Conservation (phyloP, 2,888 invertebrate genomes). For the Psylliodes chrysocephalus region DNA sequence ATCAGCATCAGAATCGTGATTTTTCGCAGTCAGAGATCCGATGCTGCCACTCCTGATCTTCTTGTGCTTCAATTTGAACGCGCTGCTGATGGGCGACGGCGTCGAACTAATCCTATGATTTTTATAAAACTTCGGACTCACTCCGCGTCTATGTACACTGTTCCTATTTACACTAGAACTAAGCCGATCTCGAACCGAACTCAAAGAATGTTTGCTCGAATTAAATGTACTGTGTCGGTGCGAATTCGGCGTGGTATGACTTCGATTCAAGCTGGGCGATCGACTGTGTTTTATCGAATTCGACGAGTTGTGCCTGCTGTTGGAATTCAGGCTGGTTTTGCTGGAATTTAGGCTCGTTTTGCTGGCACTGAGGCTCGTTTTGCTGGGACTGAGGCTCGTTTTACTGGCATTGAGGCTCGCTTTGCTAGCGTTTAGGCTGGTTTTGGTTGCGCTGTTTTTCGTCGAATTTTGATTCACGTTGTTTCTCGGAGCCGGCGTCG, state of each 20-base stretch:
- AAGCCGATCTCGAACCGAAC: conserved; percentile 13
- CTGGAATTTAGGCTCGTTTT: conserved; percentile 22
- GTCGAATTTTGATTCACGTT: not conserved
- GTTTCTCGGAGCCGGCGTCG: conserved; percentile 16
- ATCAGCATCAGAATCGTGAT: conserved; percentile 46
- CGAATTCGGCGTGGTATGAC: not conserved
- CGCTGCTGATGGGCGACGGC: not conserved
- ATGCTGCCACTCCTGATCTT: conserved; percentile 15
- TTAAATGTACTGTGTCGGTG: not conserved
- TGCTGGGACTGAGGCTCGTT: not conserved
- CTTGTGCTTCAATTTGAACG: conserved; percentile 1
- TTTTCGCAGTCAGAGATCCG: conserved; percentile 46
- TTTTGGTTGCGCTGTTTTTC: conserved; percentile 13
- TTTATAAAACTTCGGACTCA: conserved; percentile 8
- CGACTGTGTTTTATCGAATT: conserved; percentile 10
- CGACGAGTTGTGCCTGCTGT: not conserved
- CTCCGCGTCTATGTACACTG: conserved; percentile 15
- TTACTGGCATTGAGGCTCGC: not conserved
- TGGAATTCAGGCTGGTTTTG: conserved; percentile 6
- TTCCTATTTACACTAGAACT: conserved; percentile 22
- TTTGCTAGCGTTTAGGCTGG: conserved; percentile 3
- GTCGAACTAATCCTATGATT: conserved; percentile 7
- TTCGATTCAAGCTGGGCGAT: conserved; percentile 10
- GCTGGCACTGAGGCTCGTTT: not conserved
- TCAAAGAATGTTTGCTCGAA: conserved; percentile 1